These are phyloP conservation scores for Colaptes auratus DNA, from an alignment of 2,113 vertebrate genomes.

Conservation along the genomic window DNA sequence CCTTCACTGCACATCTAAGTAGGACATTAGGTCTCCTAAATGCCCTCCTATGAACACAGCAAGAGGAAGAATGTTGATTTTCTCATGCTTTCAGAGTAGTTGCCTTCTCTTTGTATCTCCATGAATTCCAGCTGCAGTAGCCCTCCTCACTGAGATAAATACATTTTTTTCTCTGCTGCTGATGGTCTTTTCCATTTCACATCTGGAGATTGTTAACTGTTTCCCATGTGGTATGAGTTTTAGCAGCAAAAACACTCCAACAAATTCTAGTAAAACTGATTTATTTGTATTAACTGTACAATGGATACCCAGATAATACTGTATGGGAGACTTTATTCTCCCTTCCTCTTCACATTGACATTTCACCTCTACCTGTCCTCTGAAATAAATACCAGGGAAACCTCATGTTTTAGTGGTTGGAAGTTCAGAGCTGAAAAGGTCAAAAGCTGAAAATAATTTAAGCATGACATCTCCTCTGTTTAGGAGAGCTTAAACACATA, in stretches of 20 bases:
- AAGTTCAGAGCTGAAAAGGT: slow-evolving; percentile 36
- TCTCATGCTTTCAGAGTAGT: background rate
- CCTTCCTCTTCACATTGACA: slow-evolving; percentile 39
- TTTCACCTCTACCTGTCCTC: slow-evolving; percentile 29
- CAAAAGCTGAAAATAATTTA: slow-evolving; percentile 51
- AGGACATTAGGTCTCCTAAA: background rate
- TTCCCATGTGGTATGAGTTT: slow-evolving; percentile 34
- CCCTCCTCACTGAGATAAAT: background rate
- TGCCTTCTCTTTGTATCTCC: background rate
- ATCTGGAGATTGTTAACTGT: slow-evolving; percentile 51
- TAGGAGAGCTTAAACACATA: background rate
- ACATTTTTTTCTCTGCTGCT: background rate
- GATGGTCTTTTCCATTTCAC: slow-evolving; percentile 21
- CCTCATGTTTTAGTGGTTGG: background rate
- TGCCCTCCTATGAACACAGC: background rate
- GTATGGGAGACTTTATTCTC: background rate
- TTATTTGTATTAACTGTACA: slow-evolving; percentile 52
- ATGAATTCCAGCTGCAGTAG: background rate
- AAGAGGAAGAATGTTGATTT: background rate
- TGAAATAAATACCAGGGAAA: slow-evolving; percentile 35
- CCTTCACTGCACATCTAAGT: background rate
- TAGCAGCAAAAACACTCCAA: slow-evolving; percentile 31
- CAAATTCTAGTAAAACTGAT: slow-evolving; percentile 40
- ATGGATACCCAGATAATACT: slow-evolving; percentile 4
- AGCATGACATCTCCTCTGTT: background rate